Conservation (phyloP, 2,888 invertebrate genomes). For the Harpagoxenus sublaevis region DNA sequence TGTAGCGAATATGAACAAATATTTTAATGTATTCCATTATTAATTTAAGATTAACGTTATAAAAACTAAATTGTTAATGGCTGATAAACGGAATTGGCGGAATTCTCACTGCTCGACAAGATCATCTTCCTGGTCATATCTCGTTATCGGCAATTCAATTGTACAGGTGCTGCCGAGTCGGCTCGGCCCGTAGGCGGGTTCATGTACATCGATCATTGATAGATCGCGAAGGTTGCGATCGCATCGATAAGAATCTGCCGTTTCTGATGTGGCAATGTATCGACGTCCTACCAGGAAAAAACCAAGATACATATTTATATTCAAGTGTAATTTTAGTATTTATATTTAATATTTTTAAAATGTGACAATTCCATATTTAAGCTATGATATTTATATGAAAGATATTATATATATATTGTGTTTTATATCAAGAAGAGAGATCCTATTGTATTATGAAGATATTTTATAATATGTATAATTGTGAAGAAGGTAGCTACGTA, state of each 20-base stretch:
- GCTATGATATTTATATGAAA: not conserved
- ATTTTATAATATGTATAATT: no score
- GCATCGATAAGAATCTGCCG: slow-evolving; percentile 32
- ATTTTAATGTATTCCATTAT: slow-evolving; percentile 4
- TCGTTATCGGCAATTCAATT: slow-evolving; percentile 20
- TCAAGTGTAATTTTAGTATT: not conserved
- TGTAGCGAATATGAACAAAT: not conserved
- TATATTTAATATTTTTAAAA: not conserved
- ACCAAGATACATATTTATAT: not conserved
- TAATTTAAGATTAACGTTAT: not conserved
- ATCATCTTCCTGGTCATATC: not conserved
- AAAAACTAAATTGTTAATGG: not conserved
- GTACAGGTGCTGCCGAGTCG: slow-evolving; percentile 8
- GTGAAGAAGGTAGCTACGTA: not conserved
- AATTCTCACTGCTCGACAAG: not conserved
- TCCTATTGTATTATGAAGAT: not conserved
- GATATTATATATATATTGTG: not conserved
- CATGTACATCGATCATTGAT: slow-evolving; percentile 38
- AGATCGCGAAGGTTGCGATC: slow-evolving; percentile 32
- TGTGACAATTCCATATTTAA: not conserved
- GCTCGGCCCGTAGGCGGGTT: not conserved
- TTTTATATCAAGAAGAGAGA: not conserved
- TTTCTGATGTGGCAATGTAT: not conserved
- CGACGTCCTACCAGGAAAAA: not conserved
- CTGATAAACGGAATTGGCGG: not conserved